Evolutionary conservation across 2,888 invertebrate genomes (phyloP).

Genomic region (Eueremaeus valkanovi): DNA sequence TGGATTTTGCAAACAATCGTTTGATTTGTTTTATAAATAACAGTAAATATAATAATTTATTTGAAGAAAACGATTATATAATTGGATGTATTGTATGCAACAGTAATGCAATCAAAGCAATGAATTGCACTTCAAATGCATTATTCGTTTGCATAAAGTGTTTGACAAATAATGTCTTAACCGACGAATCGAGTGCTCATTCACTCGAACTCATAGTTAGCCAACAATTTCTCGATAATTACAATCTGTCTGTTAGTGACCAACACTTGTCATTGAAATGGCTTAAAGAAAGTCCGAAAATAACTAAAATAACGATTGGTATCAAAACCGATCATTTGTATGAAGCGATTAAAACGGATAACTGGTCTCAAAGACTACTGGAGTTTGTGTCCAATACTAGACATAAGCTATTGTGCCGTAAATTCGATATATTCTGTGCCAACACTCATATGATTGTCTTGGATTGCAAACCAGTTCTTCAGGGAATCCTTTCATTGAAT

Average conservation of each 20-base stretch:
- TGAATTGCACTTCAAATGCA: background rate
- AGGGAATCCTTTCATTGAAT: conserved; percentile 35
- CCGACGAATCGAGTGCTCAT: background rate
- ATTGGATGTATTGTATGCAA: background rate
- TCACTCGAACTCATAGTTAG: conserved; percentile 4
- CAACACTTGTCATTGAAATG: background rate
- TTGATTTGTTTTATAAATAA: conserved; percentile 14
- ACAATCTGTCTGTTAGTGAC: background rate
- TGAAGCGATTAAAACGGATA: background rate
- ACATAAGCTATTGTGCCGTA: background rate
- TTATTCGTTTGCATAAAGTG: background rate
- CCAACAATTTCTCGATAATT: conserved; percentile 5
- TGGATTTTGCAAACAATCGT: background rate
- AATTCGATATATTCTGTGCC: background rate
- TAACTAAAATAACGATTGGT: conserved; percentile 1
- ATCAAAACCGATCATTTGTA: background rate
- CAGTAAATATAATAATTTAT: background rate
- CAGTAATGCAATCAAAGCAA: background rate
- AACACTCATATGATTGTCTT: conserved; percentile 14
- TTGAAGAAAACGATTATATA: background rate
- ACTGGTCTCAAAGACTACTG: background rate
- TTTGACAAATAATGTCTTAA: background rate
- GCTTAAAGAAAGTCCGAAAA: background rate
- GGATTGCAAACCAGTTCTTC: conserved; percentile 38
- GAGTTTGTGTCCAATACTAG: background rate